Percentiles rank a stretch among this genome's conserved stretches.
Conservation (phyloP, 2,888 invertebrate species). For the Germaria angustata region DNA sequence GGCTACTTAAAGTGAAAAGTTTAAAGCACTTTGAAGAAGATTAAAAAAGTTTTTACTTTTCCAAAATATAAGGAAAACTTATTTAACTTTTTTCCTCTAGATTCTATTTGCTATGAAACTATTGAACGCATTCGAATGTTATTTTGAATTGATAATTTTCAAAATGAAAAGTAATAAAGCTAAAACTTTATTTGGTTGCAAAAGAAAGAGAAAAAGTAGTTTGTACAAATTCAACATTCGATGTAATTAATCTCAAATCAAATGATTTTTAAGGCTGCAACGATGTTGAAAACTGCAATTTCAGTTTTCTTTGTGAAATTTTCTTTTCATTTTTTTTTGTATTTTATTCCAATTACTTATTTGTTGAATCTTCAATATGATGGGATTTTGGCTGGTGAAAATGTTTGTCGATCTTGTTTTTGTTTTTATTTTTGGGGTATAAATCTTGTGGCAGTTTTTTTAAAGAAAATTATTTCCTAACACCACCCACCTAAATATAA, state of each 20-base stretch:
- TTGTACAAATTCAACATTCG: conserved; percentile 3
- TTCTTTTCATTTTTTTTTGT: too few species aligned
- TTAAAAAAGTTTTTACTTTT: conserved; percentile 63
- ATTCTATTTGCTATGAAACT: conserved; percentile 40
- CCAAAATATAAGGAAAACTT: neutral
- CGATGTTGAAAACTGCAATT: neutral
- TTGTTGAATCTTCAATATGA: too few species aligned
- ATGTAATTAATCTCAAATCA: conserved; percentile 31
- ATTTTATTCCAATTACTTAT: too few species aligned
- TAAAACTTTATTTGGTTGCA: neutral
- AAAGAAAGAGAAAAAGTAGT: neutral
- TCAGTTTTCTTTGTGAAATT: too few species aligned
- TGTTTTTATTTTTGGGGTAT: too few species aligned
- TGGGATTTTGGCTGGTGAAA: too few species aligned
- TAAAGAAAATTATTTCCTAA: too few species aligned
- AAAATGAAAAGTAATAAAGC: conserved; percentile 15
- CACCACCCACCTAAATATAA: too few species aligned
- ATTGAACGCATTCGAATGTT: conserved; percentile 45
- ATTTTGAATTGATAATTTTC: conserved; percentile 35
- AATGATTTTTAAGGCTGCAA: neutral
- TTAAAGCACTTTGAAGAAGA: conserved; percentile 61
- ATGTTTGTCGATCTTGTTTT: too few species aligned
- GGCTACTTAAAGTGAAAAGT: conserved; percentile 63
- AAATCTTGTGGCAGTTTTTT: too few species aligned
- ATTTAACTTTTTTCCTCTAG: conserved; percentile 8